Base-by-base conservation (phyloP, 2,888 invertebrate species). In the Cheilosia impressa region DNA sequence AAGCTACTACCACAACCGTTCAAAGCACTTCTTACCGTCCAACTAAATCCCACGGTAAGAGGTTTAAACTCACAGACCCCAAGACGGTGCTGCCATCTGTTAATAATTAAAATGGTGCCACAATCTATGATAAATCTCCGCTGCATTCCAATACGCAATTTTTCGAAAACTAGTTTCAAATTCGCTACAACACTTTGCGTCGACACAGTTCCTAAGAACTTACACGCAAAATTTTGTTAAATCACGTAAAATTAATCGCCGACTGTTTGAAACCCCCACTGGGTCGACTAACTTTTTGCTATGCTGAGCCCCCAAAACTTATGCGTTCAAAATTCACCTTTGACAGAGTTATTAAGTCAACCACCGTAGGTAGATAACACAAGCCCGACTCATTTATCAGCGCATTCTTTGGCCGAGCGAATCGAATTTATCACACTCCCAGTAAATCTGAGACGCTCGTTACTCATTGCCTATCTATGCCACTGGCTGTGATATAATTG, bases 401-500 rank as follows among this genome's bases (percentile, higher is more conserved):
- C 15, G 10, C 65, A 71, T 77, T 77, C 65, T 65, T 52, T 58
- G 58, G 58, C 45, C 75, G 63, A 47, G 4, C 15, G 1, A 5
- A 24, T 58, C 75, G 47, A 71, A 71, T 65, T 75, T 69, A 71
- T 80, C 80, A 47, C 68, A 52, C 58, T 41, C 41, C 45, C 73
- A 63, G 52, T 68, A 60, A 60, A 65, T 17, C 17, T 47, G 58
- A 17, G 10, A 47, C 38, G 38, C 55, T 45, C 17, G 27, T n/a
- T 13, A 41, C 57, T 10, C 57, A 17, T 24, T n/a, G 22, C 17
- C 17, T n/a, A n/a, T 43, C 1, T 45, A 10, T 19, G 27, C 17
- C 19, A 15, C 47, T 24, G 17, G 47, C 2, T 24, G 55, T 72
- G 65, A 81, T 82, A 83, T 84, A 65, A 80, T 75, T 79, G 79